Base-by-base conservation (phyloP, 2,888 invertebrate species). In the Xestoiulus laeticollis region DNA sequence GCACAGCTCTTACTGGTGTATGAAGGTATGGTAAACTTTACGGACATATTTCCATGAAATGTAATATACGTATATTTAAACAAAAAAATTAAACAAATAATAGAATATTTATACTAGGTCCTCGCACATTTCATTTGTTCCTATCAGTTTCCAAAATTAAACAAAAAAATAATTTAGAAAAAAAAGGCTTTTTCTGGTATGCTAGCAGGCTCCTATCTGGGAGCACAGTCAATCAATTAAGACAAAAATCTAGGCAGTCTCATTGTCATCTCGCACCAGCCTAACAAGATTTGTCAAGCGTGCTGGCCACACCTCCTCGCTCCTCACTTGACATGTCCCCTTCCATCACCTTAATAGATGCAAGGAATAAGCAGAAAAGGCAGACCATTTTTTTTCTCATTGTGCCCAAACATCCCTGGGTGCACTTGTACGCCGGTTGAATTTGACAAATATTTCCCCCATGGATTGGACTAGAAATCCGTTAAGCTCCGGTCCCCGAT, bases 401-500 rank as follows among this genome's bases (percentile, higher is more conserved):
- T n/a, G 1, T n/a, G 59, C n/a, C 59, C 59, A 30, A 48, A 14
- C 78, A 78, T 78, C 78, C 78, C 78, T 30, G 1, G 78, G 78
- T 14, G 78, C 78, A 30, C n/a, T 68, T 68, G 22, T 19, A 68
- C 68, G 68, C 26, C 68, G 26, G 30, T 78, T 78, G 78, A 78
- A 78, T 78, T 78, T 78, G 78, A 78, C 78, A 78, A 78, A 78
- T 78, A 78, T 78, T 78, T 78, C 78, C 78, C 78, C 30, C 14
- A 48, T 78, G 78, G 78, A 78, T 22, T 22, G 26, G 33, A 78
- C 26, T 78, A 26, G 12, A 78, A 78, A 26, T 78, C 78, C 78
- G 78, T 78, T 78, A 78, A 78, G 78, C 78, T 30, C 10, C 22
- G 26, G n/a, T n/a, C 59, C 59, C 59, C n/a, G 26, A 26, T 26